phyloP scores from a whole-genome alignment of 2,888 invertebrate genomes.

The Tupiocoris notatus region DNA sequence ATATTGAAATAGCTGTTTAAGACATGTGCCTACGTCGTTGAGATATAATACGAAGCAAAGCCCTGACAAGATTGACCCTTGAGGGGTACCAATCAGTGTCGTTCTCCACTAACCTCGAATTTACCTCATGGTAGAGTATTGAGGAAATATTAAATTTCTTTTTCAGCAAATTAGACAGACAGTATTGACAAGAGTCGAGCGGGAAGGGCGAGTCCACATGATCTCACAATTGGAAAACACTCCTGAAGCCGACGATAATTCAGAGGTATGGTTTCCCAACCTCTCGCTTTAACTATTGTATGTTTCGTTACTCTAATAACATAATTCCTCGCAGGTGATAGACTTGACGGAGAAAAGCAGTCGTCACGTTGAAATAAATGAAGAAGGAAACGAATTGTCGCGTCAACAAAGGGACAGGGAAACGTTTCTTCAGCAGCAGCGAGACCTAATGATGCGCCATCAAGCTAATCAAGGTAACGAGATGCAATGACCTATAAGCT shows the following conservation, averaged over 20 bases:
- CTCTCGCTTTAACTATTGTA: background rate
- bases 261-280: too few relatives aligned
- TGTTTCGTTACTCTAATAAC: background rate
- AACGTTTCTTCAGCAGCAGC: slow-evolving; percentile 64
- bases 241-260: slow-evolving; percentile 49
- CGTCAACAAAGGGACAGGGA: slow-evolving; percentile 61
- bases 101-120: too few relatives aligned
- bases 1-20: too few relatives aligned
- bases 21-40: too few relatives aligned
- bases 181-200: slow-evolving; percentile 72
- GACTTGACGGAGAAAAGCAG: slow-evolving; percentile 68
- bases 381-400: slow-evolving; percentile 58
- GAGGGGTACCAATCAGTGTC: too few relatives aligned
- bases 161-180: slow-evolving; percentile 82
- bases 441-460: slow-evolving; percentile 64
- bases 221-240: slow-evolving; percentile 51
- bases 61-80: too few relatives aligned
- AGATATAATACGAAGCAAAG: too few relatives aligned
- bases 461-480: slow-evolving; percentile 53
- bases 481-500: too few relatives aligned
- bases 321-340: slow-evolving; percentile 60
- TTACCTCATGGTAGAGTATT: slow-evolving; percentile 11
- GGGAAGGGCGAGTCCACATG: slow-evolving; percentile 50
- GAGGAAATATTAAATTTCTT: background rate
- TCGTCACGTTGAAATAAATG: slow-evolving; percentile 53